Conservation (phyloP, 2,888 invertebrate species). For the Pantelozetes paolii region DNA sequence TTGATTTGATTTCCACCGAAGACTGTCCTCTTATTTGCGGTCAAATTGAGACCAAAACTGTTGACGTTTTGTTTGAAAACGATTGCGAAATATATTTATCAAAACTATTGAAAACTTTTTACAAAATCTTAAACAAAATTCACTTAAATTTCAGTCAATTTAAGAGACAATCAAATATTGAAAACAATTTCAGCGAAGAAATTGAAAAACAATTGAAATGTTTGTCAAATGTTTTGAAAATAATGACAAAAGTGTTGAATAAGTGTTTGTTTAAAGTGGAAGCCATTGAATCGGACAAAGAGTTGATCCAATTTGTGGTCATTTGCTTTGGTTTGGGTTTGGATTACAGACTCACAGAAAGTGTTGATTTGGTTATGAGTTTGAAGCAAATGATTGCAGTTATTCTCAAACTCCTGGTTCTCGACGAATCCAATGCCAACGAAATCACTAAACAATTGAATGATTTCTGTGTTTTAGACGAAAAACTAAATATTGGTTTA, state of each 20-base stretch:
- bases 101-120: neutral
- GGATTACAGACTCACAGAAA: neutral
- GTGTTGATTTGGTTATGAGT: neutral
- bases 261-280: slow-evolving; percentile 1
- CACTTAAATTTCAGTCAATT: neutral
- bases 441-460: neutral
- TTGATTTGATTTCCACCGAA: neutral
- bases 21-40: neutral
- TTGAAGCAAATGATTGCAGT: slow-evolving; percentile 10
- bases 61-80: neutral
- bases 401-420: neutral
- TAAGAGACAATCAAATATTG: no score
- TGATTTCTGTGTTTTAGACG: neutral
- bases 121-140: neutral
- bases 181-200: neutral
- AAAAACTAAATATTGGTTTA: neutral
- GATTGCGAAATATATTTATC: slow-evolving; percentile 8
- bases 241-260: neutral
- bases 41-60: neutral
- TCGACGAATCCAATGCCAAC: neutral
- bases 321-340: neutral
- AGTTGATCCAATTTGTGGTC: neutral
- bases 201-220: neutral
- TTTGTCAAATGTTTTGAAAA: neutral
- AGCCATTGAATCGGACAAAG: neutral